Conservation (phyloP, 2,797 vertebrate species). For the Apogon talboti region DNA sequence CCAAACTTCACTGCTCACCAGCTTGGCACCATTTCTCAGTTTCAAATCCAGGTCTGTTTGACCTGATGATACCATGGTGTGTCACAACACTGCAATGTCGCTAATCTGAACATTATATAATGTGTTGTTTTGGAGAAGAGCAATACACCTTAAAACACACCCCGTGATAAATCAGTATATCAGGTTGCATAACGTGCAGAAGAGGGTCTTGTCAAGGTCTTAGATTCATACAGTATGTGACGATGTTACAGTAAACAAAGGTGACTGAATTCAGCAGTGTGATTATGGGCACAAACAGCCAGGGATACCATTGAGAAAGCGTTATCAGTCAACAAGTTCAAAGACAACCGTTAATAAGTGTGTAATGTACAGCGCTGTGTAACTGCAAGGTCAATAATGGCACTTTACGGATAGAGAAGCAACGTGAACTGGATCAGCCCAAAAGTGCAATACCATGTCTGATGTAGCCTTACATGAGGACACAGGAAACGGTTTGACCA, state of each 20-base stretch:
- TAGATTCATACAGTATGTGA: slow-evolving; percentile 2
- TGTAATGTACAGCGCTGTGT: too few species aligned
- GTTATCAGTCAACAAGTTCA: slow-evolving; percentile 28
- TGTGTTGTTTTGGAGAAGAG: slow-evolving; percentile 45
- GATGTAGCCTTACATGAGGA: too few species aligned
- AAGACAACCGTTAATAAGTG: slow-evolving; percentile 18
- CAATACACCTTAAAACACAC: slow-evolving; percentile 9
- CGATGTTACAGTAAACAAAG: slow-evolving; percentile 1
- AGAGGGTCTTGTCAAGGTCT: slow-evolving; percentile 6
- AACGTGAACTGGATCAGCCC: too few species aligned
- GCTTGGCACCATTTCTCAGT: slow-evolving; percentile 18
- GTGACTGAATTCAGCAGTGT: background rate
- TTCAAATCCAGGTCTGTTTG: slow-evolving; percentile 7
- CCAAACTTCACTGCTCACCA: slow-evolving; percentile 14
- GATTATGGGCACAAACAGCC: too few species aligned
- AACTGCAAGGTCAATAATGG: slow-evolving; percentile 9
- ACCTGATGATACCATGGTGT: too few species aligned
- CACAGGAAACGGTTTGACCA: background rate
- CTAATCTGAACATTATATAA: slow-evolving; percentile 46
- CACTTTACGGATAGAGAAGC: slow-evolving; percentile 1
- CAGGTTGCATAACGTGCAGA: slow-evolving; percentile 35
- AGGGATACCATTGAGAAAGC: background rate
- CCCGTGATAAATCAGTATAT: slow-evolving; percentile 16
- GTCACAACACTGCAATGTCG: slow-evolving; percentile 18
- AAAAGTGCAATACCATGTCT: background rate